These are phyloP conservation scores for Notarius lentiginosus DNA, from an alignment of 2,113 vertebrate species.

Conservation along the genomic window DNA sequence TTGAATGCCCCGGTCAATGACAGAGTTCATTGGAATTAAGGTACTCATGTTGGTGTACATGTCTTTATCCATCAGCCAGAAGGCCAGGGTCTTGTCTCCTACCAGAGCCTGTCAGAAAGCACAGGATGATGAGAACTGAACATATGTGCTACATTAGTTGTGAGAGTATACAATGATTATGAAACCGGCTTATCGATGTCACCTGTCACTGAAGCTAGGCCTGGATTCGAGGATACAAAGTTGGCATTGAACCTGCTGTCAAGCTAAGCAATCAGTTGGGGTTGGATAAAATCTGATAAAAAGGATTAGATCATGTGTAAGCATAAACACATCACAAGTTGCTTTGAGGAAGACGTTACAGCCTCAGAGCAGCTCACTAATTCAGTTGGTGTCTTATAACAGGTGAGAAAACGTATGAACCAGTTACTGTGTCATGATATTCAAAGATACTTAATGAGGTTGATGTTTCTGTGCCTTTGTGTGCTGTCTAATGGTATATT, in stretches of 20 bases:
- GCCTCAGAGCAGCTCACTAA: too few relatives aligned
- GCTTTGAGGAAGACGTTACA: not conserved
- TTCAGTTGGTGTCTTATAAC: not conserved
- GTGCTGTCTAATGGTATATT: not conserved
- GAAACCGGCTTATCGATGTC: conserved; percentile 22
- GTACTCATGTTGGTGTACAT: conserved; percentile 98
- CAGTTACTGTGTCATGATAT: not conserved
- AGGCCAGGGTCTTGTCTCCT: conserved; percentile 93
- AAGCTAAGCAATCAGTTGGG: conserved; percentile 20
- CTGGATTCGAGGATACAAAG: not conserved
- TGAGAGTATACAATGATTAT: conserved; percentile 22
- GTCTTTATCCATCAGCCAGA: conserved; percentile 98
- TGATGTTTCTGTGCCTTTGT: not conserved
- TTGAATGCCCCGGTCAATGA: conserved; percentile 95
- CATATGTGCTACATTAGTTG: conserved; percentile 16
- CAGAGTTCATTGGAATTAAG: conserved; percentile 77
- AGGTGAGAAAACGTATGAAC: not conserved
- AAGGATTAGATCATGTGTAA: conserved; percentile 39
- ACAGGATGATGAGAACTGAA: conserved; percentile 27
- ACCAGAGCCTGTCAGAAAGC: conserved; percentile 83
- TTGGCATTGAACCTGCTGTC: conserved; percentile 3
- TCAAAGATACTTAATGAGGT: not conserved
- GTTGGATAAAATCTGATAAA: conserved; percentile 29
- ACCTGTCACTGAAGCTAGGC: conserved; percentile 7
- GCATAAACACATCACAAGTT: conserved; percentile 5